Evolutionary conservation across 2,888 invertebrate species (phyloP).

Genomic region (Hemistola chrysoprasaria): DNA sequence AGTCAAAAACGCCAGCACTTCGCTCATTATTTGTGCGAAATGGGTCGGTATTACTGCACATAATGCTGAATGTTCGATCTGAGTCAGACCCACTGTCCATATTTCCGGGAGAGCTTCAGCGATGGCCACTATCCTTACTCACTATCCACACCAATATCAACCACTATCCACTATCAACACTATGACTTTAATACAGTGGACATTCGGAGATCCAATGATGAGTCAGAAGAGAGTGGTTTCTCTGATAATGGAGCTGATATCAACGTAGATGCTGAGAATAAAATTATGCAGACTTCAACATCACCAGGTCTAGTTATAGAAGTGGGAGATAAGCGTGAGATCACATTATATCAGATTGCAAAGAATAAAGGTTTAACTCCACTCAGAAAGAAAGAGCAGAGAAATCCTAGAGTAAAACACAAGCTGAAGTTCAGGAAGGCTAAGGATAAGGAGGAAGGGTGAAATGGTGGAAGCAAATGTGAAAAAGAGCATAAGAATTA

Average conservation of each 20-base stretch:
- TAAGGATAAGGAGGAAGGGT: constrained; percentile 94
- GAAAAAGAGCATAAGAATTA: constrained; percentile 94
- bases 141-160: no score
- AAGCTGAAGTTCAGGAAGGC: constrained; percentile 96
- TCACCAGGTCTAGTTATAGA: constrained; percentile 50
- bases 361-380: constrained; percentile 98
- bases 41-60: constrained; percentile 50
- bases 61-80: constrained; percentile 35
- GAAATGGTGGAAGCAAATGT: constrained; percentile 93
- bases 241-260: constrained; percentile 61
- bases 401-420: constrained; percentile 98
- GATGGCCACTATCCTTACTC: constrained; percentile 52
- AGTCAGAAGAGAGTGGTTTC: constrained; percentile 71
- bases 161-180: no score
- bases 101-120: constrained; percentile 49
- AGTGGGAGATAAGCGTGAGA: constrained; percentile 86
- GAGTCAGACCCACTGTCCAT: constrained; percentile 45
- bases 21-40: constrained; percentile 45
- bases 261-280: no score
- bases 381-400: constrained; percentile 93
- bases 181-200: constrained; percentile 39
- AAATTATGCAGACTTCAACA: constrained; percentile 45
- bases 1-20: constrained; percentile 46
- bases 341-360: constrained; percentile 96
- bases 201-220: constrained; percentile 47